These are phyloP conservation scores for Calameuta pallipes DNA, from an alignment of 2,888 invertebrate genomes.

Conservation along the genomic window DNA sequence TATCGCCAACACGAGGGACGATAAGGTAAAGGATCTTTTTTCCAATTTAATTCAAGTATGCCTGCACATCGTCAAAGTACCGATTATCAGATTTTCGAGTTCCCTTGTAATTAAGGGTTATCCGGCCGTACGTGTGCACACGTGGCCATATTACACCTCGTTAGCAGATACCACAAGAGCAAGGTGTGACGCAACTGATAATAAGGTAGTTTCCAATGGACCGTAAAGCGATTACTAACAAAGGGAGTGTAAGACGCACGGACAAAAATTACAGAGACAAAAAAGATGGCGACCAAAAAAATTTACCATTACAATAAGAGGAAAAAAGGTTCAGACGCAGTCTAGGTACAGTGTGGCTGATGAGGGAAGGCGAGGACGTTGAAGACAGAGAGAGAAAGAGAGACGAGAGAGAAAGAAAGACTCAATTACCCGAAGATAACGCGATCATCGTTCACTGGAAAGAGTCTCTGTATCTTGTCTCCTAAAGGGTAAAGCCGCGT, in stretches of 20 bases:
- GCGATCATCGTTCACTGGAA: slow-evolving; percentile 47
- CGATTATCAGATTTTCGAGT: slow-evolving; percentile 36
- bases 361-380: slow-evolving; percentile 9
- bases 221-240: not conserved
- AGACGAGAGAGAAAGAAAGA: slow-evolving; percentile 29
- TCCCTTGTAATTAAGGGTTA: not conserved
- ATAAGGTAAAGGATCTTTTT: slow-evolving; percentile 14
- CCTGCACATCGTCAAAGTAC: slow-evolving; percentile 20
- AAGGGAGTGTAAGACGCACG: not conserved
- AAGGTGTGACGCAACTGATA: not conserved
- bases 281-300: not conserved
- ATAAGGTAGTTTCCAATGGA: not conserved
- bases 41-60: slow-evolving; percentile 24
- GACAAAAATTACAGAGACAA: not conserved
- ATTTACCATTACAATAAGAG: not conserved
- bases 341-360: slow-evolving; percentile 3
- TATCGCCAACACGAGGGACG: not conserved
- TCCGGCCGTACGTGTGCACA: not conserved
- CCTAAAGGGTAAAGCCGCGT: slow-evolving; percentile 23
- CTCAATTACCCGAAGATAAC: slow-evolving; percentile 58
- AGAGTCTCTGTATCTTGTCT: slow-evolving; percentile 32
- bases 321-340: not conserved
- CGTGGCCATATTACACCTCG: not conserved
- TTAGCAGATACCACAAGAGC: not conserved
- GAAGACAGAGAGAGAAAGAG: slow-evolving; percentile 12